Evolutionary conservation across 2,888 invertebrate genomes (phyloP).

Genomic region (Notocelia uddmanniana): DNA sequence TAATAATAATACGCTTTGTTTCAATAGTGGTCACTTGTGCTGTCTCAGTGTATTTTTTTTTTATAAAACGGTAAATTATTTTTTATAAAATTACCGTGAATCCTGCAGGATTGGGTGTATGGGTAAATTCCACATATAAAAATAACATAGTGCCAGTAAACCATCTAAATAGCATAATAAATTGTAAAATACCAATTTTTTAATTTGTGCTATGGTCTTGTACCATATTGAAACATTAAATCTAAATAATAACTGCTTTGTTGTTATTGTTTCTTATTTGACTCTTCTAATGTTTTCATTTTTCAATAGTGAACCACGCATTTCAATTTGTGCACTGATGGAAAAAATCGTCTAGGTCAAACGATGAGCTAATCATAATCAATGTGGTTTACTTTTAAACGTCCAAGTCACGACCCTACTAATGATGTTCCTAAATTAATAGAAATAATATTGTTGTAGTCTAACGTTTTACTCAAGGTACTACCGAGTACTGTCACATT

Average conservation of each 20-base stretch:
- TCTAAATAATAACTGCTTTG: background rate
- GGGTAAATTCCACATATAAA: too few relatives aligned
- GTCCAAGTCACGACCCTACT: conserved; percentile 28
- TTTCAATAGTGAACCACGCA: background rate
- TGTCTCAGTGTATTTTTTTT: background rate
- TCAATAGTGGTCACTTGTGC: conserved; percentile 2
- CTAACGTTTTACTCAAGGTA: conserved; percentile 54
- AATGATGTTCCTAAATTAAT: conserved; percentile 11
- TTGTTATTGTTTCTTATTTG: background rate
- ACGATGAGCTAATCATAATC: conserved; percentile 5
- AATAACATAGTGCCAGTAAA: too few relatives aligned
- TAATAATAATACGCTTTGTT: background rate
- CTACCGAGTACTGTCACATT: conserved; percentile 56
- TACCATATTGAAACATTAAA: background rate
- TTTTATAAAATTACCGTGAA: too few relatives aligned
- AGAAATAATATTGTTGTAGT: conserved; percentile 16
- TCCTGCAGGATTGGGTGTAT: too few relatives aligned
- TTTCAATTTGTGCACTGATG: background rate
- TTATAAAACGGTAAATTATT: too few relatives aligned
- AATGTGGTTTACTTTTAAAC: conserved; percentile 5
- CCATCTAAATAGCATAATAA: too few relatives aligned
- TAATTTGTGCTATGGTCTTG: too few relatives aligned
- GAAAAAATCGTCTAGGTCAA: background rate
- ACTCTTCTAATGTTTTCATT: background rate
- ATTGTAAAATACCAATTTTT: too few relatives aligned